A percentile compares a stretch with the other conserved stretches of the same genome.
These are phyloP conservation scores for Lordiphosa andalusiaca DNA, from an alignment of 2,888 invertebrate species.

Conservation along the genomic window DNA sequence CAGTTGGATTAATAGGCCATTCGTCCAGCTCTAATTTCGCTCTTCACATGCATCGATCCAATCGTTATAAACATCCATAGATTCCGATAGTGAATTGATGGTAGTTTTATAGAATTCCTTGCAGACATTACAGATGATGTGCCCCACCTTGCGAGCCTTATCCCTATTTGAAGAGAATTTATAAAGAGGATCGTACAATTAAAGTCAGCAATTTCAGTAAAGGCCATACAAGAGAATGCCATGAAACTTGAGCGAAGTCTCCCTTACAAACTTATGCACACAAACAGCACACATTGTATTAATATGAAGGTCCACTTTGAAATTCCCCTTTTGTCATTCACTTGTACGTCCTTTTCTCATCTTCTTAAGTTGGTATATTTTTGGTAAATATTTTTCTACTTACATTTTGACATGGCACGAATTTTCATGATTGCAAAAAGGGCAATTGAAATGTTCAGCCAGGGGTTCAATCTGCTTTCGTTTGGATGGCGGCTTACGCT, in stretches of 20 bases:
- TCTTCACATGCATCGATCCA: conserved; percentile 99
- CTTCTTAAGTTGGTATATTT: neutral
- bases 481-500: conserved; percentile 97
- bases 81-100: conserved; percentile 97
- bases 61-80: conserved; percentile 99
- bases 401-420: conserved; percentile 99
- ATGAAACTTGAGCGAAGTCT: no score
- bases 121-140: conserved; percentile 97
- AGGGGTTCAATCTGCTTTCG: conserved; percentile 95
- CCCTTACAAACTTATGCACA: no score
- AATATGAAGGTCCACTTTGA: no score
- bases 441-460: conserved; percentile 98
- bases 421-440: conserved; percentile 99
- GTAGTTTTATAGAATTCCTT: conserved; percentile 98
- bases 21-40: conserved; percentile 84
- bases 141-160: conserved; percentile 95
- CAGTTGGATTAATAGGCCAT: no score
- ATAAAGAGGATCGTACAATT: neutral
- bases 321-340: no score
- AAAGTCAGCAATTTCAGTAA: no score
- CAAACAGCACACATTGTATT: no score
- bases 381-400: conserved; percentile 74
- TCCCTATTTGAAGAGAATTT: conserved; percentile 85
- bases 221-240: no score
- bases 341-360: no score